Conservation (phyloP, 1,140 invertebrate genomes). For the Heterodera carotae region DNA sequence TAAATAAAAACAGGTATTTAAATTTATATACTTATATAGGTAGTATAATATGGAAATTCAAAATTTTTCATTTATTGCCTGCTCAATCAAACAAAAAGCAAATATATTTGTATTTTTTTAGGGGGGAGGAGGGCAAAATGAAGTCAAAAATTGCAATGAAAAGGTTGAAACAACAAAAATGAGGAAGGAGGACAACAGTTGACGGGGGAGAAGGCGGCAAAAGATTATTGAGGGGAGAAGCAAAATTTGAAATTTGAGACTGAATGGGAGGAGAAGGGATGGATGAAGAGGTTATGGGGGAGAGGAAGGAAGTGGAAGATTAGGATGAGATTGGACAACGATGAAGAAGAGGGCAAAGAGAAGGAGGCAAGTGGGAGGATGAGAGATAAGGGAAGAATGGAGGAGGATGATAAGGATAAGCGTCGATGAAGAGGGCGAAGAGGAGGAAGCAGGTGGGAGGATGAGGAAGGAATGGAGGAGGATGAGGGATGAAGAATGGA, state of each 20-base stretch:
- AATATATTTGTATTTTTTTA: too few relatives aligned
- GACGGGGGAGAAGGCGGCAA: not conserved
- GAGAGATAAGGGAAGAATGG: too few relatives aligned
- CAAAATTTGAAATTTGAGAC: not conserved
- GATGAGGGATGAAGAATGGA: too few relatives aligned
- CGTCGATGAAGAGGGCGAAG: too few relatives aligned
- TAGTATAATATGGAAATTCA: too few relatives aligned
- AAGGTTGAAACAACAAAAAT: not conserved
- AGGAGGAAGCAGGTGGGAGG: too few relatives aligned
- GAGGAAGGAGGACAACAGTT: not conserved
- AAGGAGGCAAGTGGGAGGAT: too few relatives aligned
- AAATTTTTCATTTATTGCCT: too few relatives aligned
- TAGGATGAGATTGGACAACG: not conserved
- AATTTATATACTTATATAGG: too few relatives aligned
- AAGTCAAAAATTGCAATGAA: not conserved
- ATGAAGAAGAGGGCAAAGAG: not conserved
- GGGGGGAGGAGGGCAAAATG: not conserved
- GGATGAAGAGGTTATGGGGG: not conserved
- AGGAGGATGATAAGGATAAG: not conserved
- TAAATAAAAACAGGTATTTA: too few relatives aligned
- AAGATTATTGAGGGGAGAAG: not conserved
- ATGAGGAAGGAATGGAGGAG: too few relatives aligned
- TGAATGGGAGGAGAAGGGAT: not conserved
- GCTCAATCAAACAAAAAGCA: too few relatives aligned
- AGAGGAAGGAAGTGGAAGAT: not conserved